Percentiles rank a stretch among this genome's conserved stretches.
phyloP scores from a whole-genome alignment of 2,888 invertebrate species.

The Lycaena phlaeas region DNA sequence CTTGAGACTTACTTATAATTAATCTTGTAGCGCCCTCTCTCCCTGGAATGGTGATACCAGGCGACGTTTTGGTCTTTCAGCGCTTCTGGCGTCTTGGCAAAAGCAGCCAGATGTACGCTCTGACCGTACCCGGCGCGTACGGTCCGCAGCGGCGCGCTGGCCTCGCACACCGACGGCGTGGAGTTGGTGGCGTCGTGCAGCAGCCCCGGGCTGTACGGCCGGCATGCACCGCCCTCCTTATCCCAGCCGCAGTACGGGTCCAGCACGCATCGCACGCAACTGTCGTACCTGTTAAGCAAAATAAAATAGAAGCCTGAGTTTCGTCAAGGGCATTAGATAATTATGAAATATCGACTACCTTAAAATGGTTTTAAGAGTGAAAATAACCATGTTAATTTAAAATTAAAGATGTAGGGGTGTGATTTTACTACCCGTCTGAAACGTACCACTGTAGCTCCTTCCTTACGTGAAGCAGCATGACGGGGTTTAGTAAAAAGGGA shows the following conservation, averaged over 20 bases:
- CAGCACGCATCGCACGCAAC: slow-evolving; percentile 75
- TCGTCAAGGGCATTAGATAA: too few relatives aligned
- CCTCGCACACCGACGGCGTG: slow-evolving; percentile 72
- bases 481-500: too few relatives aligned
- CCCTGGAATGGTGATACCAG: slow-evolving; percentile 70
- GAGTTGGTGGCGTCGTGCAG: slow-evolving; percentile 76
- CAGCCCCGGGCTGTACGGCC: slow-evolving; percentile 69
- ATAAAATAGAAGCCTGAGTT: too few relatives aligned
- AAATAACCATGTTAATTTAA: too few relatives aligned
- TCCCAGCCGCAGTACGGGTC: slow-evolving; percentile 83
- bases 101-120: slow-evolving; percentile 74
- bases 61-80: slow-evolving; percentile 57
- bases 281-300: slow-evolving; percentile 62
- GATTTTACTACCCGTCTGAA: too few relatives aligned
- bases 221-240: slow-evolving; percentile 71
- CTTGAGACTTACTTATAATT: slow-evolving; percentile 63
- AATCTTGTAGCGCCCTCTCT: slow-evolving; percentile 69
- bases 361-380: too few relatives aligned
- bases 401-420: too few relatives aligned
- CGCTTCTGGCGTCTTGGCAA: slow-evolving; percentile 64
- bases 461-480: too few relatives aligned
- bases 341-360: too few relatives aligned
- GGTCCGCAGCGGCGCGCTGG: slow-evolving; percentile 68
- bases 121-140: slow-evolving; percentile 76
- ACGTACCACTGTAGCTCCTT: too few relatives aligned